Base-by-base conservation (phyloP, 2,888 invertebrate species). In the Macroteleia sp. region DNA sequence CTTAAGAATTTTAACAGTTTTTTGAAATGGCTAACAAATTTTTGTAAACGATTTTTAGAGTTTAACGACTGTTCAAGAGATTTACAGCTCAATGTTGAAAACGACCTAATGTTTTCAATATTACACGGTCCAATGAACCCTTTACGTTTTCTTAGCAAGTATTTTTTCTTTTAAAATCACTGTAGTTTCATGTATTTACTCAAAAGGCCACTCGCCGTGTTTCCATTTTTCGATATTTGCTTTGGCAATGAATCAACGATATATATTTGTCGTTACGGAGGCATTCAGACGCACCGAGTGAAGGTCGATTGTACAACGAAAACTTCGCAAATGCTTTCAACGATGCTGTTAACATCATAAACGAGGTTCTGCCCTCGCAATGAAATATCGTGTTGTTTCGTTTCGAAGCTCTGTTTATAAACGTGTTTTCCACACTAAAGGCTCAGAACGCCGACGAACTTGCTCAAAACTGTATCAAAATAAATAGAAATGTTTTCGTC, bases 231-330 rank as follows among this genome's bases (percentile, higher is more conserved):
- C 42, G 70, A 61, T 61, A 28, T 61, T 71, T 71, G n/a, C 61
- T 71, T 71, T 71, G 70, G 70, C 70, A 61, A 52, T 71, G 52
- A 71, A 52, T 71, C 70, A 71, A 71, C 70, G 70, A 54, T 71
- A 71, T 71, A 71, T 71, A 71, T 71, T 71, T 54, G 52, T 54
- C 61, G 61, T 71, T 61, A 54, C 54, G 52, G 61, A 71, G 22
- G 61, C 61, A 54, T 71, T 71, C 70, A 54, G 61, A 71, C 70
- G 22, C 32, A 46, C 20, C 42, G 30, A 52, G n/a, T 19, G 70
- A 61, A 61, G 70, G 61, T 61, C 70, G 61, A 61, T 54, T 48
- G 70, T 61, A 71, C 61, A 52, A 19, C 44, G 46, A 50, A 61
- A 70, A 46, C 28, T 67, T 30, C 9, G 44, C 10, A 14, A 41